Evolutionary conservation across 1,140 invertebrate species (phyloP), one percentile per base, ranked within the genome.

Genomic region (Diploscapter pachys): DNA sequence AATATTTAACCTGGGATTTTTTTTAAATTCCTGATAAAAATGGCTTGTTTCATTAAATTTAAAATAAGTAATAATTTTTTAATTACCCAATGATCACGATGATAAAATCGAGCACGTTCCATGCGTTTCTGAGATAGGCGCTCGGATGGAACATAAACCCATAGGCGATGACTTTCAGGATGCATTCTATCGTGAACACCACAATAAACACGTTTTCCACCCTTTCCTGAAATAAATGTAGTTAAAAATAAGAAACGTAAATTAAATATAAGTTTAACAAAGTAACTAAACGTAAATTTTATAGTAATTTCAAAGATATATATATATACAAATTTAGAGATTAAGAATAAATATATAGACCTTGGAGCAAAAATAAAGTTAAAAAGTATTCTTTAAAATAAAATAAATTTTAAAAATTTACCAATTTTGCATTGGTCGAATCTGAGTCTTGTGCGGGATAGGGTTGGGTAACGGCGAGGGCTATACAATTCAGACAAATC

Each of bases 101-200:
- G 81, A 95, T 93, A 90, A 99, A 99, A 92, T 99, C 97, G 86
- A 99, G 90, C 84, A 98, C 90, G 89, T 99, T 99, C 96, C 96
- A 99, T 81, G 94, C 94, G 89, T 96, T 98, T 82, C 96, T 89
- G 80, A 99, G 90, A 89, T 99, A 99, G 78, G 96, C 95, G 82
- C 95, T 95, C 62, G 90, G 90, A 89, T 99, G 96, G 87, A 94
- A 91, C 75, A 95, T 90, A 89, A 99, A 97, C 79, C 96, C 96
- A 88, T 96, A 96, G 56, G 96, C 96, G 81, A 99, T 92, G 83
- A 99, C 98, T 90, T 99, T 99, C 92, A 99, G 95, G 78, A 97
- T 89, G 88, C 94, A 96, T 89, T 99, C 96, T 77, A 92, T 90
- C 59, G 95, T 98, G 90, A 99, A 99, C 88, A 99, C 96, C 81